Percentiles rank a stretch among this genome's conserved stretches.
Evolutionary conservation across 2,888 invertebrate genomes (phyloP).

Genomic region (Drosophila macrospina): DNA sequence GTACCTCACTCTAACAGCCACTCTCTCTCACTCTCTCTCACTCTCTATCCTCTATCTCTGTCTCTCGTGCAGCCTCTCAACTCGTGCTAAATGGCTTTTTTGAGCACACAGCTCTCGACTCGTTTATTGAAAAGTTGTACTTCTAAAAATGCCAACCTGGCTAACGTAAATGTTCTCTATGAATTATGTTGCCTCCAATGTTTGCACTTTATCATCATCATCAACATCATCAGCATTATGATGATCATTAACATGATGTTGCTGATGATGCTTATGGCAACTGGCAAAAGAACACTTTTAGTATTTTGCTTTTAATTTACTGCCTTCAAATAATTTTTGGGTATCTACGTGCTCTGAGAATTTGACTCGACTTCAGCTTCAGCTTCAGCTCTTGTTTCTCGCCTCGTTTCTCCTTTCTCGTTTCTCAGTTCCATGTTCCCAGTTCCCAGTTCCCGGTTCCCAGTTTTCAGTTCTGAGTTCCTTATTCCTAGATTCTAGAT

Average conservation of each 20-base stretch:
- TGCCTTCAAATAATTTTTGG: slow-evolving; percentile 50
- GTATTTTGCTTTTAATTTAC: slow-evolving; percentile 76
- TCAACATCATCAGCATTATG: slow-evolving; percentile 1
- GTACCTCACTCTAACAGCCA: slow-evolving; percentile 34
- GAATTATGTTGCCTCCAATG: slow-evolving; percentile 46
- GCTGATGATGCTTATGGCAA: slow-evolving; percentile 27
- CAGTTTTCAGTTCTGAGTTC: slow-evolving; percentile 5
- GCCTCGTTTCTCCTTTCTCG: neutral
- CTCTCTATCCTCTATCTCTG: neutral
- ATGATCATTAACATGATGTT: slow-evolving; percentile 4
- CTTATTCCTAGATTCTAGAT: slow-evolving; percentile 7
- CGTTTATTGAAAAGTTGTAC: slow-evolving; percentile 77
- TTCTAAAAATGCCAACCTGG: slow-evolving; percentile 41
- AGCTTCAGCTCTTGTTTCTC: no score
- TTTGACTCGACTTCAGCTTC: neutral
- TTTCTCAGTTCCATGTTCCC: slow-evolving; percentile 4
- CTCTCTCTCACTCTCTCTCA: neutral
- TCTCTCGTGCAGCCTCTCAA: neutral
- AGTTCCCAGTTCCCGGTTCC: neutral
- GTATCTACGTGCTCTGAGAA: slow-evolving; percentile 40
- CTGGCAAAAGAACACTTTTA: slow-evolving; percentile 67
- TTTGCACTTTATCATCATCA: slow-evolving; percentile 49
- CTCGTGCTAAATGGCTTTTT: slow-evolving; percentile 69
- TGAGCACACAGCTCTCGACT: slow-evolving; percentile 54
- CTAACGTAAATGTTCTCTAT: slow-evolving; percentile 56